Evolutionary conservation across 1,140 invertebrate species (phyloP), one percentile per base, ranked within the genome.

Genomic region (Caenorhabditis remanei): DNA sequence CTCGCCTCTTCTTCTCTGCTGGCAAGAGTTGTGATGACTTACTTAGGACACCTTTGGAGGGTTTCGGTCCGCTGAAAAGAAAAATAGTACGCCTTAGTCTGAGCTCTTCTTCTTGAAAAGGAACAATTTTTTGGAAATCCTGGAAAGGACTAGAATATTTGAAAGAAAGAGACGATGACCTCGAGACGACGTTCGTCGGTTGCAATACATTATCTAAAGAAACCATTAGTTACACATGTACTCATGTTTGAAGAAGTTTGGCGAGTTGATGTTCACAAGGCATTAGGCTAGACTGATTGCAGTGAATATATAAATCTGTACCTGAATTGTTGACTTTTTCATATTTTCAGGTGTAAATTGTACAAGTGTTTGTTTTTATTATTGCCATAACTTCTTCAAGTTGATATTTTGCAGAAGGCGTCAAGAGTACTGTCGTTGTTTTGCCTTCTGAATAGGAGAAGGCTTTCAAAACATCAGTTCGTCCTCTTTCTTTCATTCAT

Each of bases 31-130:
- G 71, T 85, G 85, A 85, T 65, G 85, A 85, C 85, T 71, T 71
- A 75, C 85, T 85, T 85, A 85, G 85, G 85, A 85, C 85, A 85
- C 85, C 85, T 85, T 85, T 85, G 85, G 85, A 85, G 85, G 85
- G 67, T 43, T 21, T 55, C 32, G 84, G 65, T 79, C 67, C 43
- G 85, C 85, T 85, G 85, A 85, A 85, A 85, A 67, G 63, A 85
- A 71, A 71, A 85, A 85, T 67, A 63, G 65, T 85, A 71, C 63
- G 63, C 63, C 63, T 85, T 85, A 85, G 71, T 79, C 85, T 85
- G 85, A 85, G 85, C 85, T 75, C 82, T 55, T 75, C 5, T 85
- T 41, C 48, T 16, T 32, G 50, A 53, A 53, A 53, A 63, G 7
- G 0, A 46, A 13, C 4, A 32, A 53, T 24, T 67, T 71, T 71